Base-by-base conservation (phyloP, 2,888 invertebrate genomes). In the Folsomia manolachei region DNA sequence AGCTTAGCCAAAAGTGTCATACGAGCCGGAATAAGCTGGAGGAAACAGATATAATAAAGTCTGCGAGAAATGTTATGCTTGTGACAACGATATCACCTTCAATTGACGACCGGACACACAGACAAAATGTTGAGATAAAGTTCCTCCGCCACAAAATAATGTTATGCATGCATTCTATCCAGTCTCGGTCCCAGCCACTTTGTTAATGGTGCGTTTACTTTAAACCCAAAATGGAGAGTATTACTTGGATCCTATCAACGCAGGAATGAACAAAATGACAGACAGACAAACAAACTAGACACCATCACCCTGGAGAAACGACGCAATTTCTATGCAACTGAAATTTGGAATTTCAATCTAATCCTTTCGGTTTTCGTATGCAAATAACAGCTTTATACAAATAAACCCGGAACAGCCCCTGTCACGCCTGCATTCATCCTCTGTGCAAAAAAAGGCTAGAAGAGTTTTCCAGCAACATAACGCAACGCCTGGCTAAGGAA, bases 351-450 rank as follows among this genome's bases (percentile, higher is more conserved):
- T 62, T 62, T 25, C 24, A 62, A 62, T 62, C 62, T 25, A 23
- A 62, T 60, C 60, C 60, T 60, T 51, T 18, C 19, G 62, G 39
- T 23, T 62, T 39, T 23, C 14, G 14, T 18, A 62, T 62, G 62
- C 19, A 62, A 62, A 62, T 62, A 62, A 24, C 24, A 62, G 24
- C 24, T 62, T 62, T 21, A 62, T 62, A 19, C 25, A 62, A 21
- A 11, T 25, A 62, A 21, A 62, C 62, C 62, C 9, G 24, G 25
- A 23, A 25, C 24, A 21, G 24, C 9, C 21, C 24, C 62, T 62
- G 62, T 62, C 62, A 62, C 62, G 62, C 62, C 39, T 39, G 4
- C 39, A 39, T 39, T 39, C 4, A 39, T 39, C 39, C 39, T n/a
- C n/a, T n/a, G n/a, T n/a, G n/a, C 4, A 39, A 39, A 39, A 39